A percentile compares a stretch with the other conserved stretches of the same genome.
Evolutionary conservation across 2,797 vertebrate genomes (phyloP).

Genomic region (Chelon labrosus): DNA sequence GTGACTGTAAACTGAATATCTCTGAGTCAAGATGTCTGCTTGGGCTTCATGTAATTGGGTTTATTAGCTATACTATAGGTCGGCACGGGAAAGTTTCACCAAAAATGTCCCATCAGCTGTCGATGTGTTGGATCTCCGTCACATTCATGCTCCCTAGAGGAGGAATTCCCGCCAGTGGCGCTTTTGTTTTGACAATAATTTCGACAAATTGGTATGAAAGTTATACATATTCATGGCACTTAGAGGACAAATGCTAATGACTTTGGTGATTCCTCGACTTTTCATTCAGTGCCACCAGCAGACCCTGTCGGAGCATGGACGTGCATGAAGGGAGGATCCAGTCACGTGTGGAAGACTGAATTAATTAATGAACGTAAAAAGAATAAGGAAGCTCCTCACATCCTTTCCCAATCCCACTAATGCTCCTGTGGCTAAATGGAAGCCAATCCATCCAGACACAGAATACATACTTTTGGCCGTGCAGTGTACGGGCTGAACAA

Average conservation of each 20-base stretch:
- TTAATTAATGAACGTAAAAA: too few species aligned
- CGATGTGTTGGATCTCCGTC: too few species aligned
- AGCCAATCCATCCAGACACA: background rate
- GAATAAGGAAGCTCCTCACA: background rate
- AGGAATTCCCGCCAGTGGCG: too few species aligned
- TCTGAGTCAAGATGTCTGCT: background rate
- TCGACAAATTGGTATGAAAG: background rate
- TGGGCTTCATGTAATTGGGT: background rate
- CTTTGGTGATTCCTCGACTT: background rate
- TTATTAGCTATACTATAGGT: too few species aligned
- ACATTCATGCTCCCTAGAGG: too few species aligned
- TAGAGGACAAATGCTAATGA: background rate
- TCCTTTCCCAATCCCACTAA: too few species aligned
- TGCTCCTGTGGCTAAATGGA: background rate
- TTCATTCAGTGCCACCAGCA: background rate
- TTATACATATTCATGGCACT: background rate
- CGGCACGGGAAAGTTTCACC: background rate
- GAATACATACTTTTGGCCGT: background rate
- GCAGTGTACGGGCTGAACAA: background rate
- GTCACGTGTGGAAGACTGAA: background rate
- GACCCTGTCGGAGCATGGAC: background rate
- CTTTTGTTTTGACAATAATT: background rate
- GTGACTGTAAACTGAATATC: background rate
- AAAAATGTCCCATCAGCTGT: background rate
- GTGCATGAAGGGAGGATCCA: background rate